Evolutionary conservation across 2,888 invertebrate species (phyloP).

Genomic region (Tipula confusa): DNA sequence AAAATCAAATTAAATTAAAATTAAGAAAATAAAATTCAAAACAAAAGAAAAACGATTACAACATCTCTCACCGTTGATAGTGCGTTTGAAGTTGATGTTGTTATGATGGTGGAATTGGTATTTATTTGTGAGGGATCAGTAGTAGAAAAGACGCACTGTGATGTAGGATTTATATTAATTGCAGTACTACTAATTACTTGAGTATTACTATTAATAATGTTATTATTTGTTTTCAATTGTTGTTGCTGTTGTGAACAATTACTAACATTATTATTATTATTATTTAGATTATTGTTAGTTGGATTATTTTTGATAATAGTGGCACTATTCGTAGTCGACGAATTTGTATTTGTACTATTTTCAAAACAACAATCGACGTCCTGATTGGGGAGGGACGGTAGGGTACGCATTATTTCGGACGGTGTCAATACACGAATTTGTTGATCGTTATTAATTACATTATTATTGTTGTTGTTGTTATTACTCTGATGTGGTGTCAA

Average conservation of each 20-base stretch:
- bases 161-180: constrained; percentile 26
- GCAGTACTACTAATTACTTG: constrained; percentile 25
- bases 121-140: constrained; percentile 29
- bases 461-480: neutral
- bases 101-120: constrained; percentile 30
- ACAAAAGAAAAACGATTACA: constrained; percentile 27
- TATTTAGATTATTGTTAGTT: neutral
- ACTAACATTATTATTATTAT: constrained; percentile 31
- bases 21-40: constrained; percentile 26
- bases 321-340: neutral
- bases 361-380: constrained; percentile 35
- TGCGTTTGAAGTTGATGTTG: constrained; percentile 33
- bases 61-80: constrained; percentile 35
- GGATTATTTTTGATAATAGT: neutral
- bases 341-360: neutral
- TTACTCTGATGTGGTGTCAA: constrained; percentile 28
- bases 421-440: constrained; percentile 85
- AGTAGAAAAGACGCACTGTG: constrained; percentile 29
- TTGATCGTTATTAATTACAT: constrained; percentile 58
- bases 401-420: constrained; percentile 85
- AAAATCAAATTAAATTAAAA: constrained; percentile 41
- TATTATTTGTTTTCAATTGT: neutral
- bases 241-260: constrained; percentile 29
- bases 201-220: constrained; percentile 13
- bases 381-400: constrained; percentile 62